Percentiles rank a stretch among this genome's conserved stretches.
phyloP scores from a whole-genome alignment of 2,888 invertebrate genomes.

The Aricia artaxerxes region DNA sequence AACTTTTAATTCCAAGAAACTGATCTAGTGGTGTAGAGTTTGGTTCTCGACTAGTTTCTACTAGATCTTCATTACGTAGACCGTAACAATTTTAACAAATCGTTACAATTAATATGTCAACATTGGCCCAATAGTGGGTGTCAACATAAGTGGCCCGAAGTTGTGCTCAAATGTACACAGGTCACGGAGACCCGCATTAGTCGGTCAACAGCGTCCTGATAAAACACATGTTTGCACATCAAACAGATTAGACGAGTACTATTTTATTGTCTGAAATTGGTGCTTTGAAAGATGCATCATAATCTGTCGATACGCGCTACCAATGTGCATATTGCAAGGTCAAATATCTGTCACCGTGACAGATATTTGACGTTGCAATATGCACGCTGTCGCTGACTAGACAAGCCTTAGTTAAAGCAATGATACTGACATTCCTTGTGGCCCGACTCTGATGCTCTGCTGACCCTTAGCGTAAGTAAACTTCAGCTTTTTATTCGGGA shows the following conservation, averaged over 20 bases:
- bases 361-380: no score
- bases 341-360: no score
- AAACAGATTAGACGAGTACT: background rate
- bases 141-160: constrained; percentile 26
- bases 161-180: constrained; percentile 33
- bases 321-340: no score
- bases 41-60: no score
- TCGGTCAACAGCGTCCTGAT: constrained; percentile 30
- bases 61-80: no score
- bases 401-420: background rate
- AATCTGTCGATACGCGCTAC: background rate
- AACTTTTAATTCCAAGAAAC: no score
- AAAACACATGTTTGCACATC: background rate
- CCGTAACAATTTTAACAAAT: background rate
- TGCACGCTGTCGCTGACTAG: no score
- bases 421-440: background rate
- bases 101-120: background rate
- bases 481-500: background rate
- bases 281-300: background rate
- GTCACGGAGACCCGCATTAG: constrained; percentile 32
- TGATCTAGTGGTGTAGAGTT: no score
- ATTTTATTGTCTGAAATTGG: background rate
- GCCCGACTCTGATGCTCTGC: background rate
- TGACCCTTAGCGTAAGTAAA: no score
- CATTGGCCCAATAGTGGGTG: background rate